phyloP scores from a whole-genome alignment of 2,797 vertebrate genomes.

The Periophthalmus magnuspinnatus region DNA sequence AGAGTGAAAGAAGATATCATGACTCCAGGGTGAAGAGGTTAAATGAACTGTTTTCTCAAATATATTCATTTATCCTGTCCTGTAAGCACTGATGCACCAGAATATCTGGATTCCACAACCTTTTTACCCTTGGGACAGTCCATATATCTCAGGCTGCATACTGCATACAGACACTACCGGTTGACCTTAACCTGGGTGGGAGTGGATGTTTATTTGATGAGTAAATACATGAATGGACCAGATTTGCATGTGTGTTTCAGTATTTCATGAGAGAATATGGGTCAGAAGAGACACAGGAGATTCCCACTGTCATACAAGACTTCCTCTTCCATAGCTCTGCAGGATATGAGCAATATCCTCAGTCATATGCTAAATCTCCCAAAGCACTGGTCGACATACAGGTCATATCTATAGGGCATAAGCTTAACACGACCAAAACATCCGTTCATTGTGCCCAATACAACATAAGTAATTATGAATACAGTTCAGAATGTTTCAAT shows the following conservation, averaged over 20 bases:
- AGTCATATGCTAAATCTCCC: slow-evolving; percentile 27
- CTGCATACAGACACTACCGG: neutral
- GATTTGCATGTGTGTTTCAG: neutral
- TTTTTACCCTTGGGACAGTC: neutral
- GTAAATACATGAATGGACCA: neutral
- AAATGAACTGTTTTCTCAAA: neutral
- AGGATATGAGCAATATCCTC: slow-evolving; percentile 75
- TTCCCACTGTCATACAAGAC: slow-evolving; percentile 60
- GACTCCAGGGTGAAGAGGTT: neutral
- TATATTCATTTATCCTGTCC: neutral
- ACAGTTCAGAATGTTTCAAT: neutral
- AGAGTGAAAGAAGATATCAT: neutral
- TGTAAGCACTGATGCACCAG: neutral
- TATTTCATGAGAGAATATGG: slow-evolving; percentile 48
- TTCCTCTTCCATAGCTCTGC: slow-evolving; percentile 64
- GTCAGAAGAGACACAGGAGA: slow-evolving; percentile 62
- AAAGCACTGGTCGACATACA: slow-evolving; percentile 37
- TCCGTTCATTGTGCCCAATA: neutral
- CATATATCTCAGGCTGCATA: neutral
- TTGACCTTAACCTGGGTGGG: neutral
- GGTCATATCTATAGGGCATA: slow-evolving; percentile 40
- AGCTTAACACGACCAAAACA: neutral
- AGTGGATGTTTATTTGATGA: slow-evolving; percentile 2
- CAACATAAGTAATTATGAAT: neutral
- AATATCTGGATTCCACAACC: neutral